A percentile compares a stretch with the other conserved stretches of the same genome.
Evolutionary conservation across 2,888 invertebrate species (phyloP).

Genomic region (Plagiodera versicolora): DNA sequence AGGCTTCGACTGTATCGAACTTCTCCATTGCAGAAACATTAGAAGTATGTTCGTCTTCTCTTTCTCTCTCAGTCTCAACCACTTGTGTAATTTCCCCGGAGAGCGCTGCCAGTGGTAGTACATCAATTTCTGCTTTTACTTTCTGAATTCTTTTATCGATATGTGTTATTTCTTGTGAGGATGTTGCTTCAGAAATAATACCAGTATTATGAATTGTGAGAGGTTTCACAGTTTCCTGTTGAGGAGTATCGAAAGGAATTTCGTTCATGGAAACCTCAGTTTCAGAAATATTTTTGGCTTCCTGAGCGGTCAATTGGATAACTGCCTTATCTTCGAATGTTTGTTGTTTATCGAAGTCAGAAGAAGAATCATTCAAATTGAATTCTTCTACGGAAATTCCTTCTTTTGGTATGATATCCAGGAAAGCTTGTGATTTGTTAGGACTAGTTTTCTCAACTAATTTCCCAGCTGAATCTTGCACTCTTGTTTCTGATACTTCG

Average conservation of each 20-base stretch:
- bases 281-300: slow-evolving; percentile 68
- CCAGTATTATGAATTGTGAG: slow-evolving; percentile 30
- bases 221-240: slow-evolving; percentile 24
- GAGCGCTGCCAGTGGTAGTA: slow-evolving; percentile 54
- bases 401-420: slow-evolving; percentile 55
- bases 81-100: slow-evolving; percentile 45
- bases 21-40: slow-evolving; percentile 45
- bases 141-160: slow-evolving; percentile 22
- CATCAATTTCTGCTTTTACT: slow-evolving; percentile 40
- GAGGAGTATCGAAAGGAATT: slow-evolving; percentile 51
- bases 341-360: slow-evolving; percentile 50
- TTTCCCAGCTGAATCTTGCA: slow-evolving; percentile 57
- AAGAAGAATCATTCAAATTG: slow-evolving; percentile 44
- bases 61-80: slow-evolving; percentile 56
- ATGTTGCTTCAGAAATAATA: slow-evolving; percentile 31
- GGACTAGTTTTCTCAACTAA: slow-evolving; percentile 55
- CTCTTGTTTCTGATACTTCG: slow-evolving; percentile 60
- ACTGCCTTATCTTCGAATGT: slow-evolving; percentile 36
- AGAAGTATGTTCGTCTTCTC: slow-evolving; percentile 38
- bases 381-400: slow-evolving; percentile 58
- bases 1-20: slow-evolving; percentile 56
- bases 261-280: slow-evolving; percentile 65
- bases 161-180: slow-evolving; percentile 26
- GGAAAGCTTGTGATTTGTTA: slow-evolving; percentile 51
- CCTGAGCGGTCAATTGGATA: slow-evolving; percentile 62